Evolutionary conservation across 2,888 invertebrate genomes (phyloP).

Genomic region (Eumacrocentrus americanus): DNA sequence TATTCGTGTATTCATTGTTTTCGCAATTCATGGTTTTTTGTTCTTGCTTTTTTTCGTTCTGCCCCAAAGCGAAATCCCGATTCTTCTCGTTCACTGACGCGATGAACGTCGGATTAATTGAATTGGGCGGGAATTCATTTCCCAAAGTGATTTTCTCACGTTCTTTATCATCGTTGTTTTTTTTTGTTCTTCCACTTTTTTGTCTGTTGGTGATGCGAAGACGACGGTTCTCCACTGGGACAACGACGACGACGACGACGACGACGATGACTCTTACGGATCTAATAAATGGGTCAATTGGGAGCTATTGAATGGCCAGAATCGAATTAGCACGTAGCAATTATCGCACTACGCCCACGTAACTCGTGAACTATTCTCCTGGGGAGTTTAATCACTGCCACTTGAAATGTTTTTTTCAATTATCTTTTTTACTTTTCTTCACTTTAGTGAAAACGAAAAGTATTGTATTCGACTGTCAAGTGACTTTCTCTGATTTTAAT

Average conservation of each 20-base stretch:
- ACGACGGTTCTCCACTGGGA: neutral
- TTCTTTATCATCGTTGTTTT: slow-evolving; percentile 8
- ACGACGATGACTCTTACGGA: slow-evolving; percentile 29
- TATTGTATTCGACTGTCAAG: too few species aligned
- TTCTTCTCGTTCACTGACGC: too few species aligned
- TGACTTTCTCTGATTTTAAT: too few species aligned
- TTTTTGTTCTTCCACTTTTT: slow-evolving; percentile 10
- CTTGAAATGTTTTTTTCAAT: slow-evolving; percentile 5
- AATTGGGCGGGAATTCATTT: neutral
- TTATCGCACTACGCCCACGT: slow-evolving; percentile 39
- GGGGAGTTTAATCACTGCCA: slow-evolving; percentile 23
- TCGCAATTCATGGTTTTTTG: too few species aligned
- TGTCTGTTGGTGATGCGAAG: slow-evolving; percentile 2
- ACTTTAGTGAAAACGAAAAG: too few species aligned
- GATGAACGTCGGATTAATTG: neutral
- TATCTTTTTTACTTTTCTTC: too few species aligned
- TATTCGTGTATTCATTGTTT: too few species aligned
- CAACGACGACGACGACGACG: too few species aligned
- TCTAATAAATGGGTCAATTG: slow-evolving; percentile 51
- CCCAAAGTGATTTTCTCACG: slow-evolving; percentile 10
- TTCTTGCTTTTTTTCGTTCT: neutral
- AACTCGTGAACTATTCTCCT: slow-evolving; percentile 14
- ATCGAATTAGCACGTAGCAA: slow-evolving; percentile 56
- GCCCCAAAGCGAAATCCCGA: too few species aligned
- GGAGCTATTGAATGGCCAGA: slow-evolving; percentile 46